Evolutionary conservation across 2,113 vertebrate genomes (phyloP), one percentile per base, ranked within the genome.

Genomic region (Pimephales promelas): DNA sequence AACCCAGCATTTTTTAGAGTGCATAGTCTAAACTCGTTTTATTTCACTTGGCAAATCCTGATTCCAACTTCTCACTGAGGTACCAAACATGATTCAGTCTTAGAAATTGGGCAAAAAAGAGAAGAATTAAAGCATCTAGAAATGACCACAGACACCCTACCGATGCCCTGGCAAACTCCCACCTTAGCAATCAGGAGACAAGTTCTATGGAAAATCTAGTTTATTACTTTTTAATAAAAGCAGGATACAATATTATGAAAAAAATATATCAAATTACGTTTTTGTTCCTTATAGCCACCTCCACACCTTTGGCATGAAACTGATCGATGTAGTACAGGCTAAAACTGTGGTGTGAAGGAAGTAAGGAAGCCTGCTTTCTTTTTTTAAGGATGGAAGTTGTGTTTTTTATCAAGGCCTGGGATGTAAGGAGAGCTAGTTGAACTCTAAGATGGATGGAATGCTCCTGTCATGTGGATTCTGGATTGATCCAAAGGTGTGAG

Each of bases 391-490:
- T 54, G 14, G 36, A 24, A 20, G 56, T 79, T n/a, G 9, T 74
- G 71, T 57, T 59, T 78, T 78, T 78, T 26, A 61, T 78, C 34
- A 78, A 78, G 56, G 56, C 3, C 14, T 26, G n/a, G 26, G 18
- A 49, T 79, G 36, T 45, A 62, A 62, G 28, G 4, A 36, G 59
- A 49, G 70, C 64, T 75, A 40, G 36, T n/a, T 83, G 22, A 64
- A 66, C 45, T 74, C 45, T 70, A 77, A 34, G 71, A 54, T 34
- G 18, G 68, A 87, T 84, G 62, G 36, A 54, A 68, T 47, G 45
- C 57, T 76, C 28, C 43, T 36, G 74, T 70, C 31, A 26, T 64
- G 74, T 73, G 49, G 43, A 24, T 22, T 43, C n/a, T n/a, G 34
- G 31, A 76, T 52, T 78, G 36, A 45, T 78, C 59, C 77, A 49